Percentiles rank a stretch among this genome's conserved stretches.
These are phyloP conservation scores for Pantherophis guttatus DNA, from an alignment of 2,113 vertebrate genomes.

Conservation along the genomic window DNA sequence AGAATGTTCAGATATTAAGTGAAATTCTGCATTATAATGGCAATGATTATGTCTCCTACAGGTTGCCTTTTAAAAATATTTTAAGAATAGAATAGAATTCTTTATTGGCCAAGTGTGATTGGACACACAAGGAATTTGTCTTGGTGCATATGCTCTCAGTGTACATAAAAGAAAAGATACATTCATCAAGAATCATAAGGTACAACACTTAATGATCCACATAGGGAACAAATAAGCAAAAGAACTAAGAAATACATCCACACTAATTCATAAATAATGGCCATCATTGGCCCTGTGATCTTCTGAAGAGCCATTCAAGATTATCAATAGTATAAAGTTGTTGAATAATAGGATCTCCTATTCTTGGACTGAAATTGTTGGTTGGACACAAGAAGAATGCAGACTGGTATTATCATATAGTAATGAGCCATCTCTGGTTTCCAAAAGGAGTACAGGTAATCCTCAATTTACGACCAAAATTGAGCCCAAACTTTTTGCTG, in stretches of 20 bases:
- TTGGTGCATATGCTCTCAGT: no score
- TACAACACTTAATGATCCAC: no score
- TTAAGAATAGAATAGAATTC: not conserved
- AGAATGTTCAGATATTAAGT: conserved; percentile 9
- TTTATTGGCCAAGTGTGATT: no score
- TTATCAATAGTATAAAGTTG: not conserved
- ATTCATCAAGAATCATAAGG: no score
- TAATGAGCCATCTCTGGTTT: not conserved
- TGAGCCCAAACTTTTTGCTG: not conserved
- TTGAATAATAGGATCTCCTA: not conserved
- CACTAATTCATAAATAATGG: not conserved
- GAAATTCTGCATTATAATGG: not conserved
- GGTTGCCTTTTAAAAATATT: not conserved
- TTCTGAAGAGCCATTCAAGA: not conserved
- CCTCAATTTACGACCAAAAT: not conserved
- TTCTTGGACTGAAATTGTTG: not conserved
- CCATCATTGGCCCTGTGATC: not conserved
- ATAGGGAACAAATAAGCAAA: no score
- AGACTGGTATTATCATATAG: not conserved
- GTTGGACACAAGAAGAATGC: not conserved
- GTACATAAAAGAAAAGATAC: no score
- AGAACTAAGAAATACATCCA: not conserved
- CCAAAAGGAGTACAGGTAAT: not conserved
- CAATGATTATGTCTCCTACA: not conserved
- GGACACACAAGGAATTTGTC: no score